Conservation (phyloP, 2,888 invertebrate species). For the Limenitis camilla region DNA sequence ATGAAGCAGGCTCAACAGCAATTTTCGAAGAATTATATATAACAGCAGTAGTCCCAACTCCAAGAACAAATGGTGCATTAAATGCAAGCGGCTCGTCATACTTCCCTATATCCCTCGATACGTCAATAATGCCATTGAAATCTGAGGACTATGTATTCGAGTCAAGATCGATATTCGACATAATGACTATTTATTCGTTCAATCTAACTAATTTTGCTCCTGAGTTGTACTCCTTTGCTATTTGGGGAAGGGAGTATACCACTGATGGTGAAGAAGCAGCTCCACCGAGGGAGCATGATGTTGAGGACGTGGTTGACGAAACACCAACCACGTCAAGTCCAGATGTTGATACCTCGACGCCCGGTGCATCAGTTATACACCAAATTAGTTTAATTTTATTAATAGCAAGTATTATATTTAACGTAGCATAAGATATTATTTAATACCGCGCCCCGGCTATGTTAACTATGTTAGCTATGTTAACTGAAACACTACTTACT, state of each 20-base stretch:
- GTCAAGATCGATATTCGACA: conserved; percentile 19
- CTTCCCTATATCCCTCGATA: conserved; percentile 65
- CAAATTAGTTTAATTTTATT: conserved; percentile 4
- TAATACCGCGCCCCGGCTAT: too few relatives aligned
- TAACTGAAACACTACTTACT: too few relatives aligned
- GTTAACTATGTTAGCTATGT: too few relatives aligned
- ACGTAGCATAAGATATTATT: background rate
- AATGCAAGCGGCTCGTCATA: conserved; percentile 49
- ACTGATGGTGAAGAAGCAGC: conserved; percentile 50
- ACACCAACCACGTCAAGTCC: conserved; percentile 1
- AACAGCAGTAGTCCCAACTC: conserved; percentile 53
- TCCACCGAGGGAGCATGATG: conserved; percentile 28
- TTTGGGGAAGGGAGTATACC: conserved; percentile 69
- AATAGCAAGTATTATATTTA: background rate
- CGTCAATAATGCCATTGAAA: conserved; percentile 67
- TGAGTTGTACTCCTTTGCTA: conserved; percentile 64
- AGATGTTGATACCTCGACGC: background rate
- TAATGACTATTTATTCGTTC: conserved; percentile 33
- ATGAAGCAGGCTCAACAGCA: conserved; percentile 48
- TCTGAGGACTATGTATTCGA: conserved; percentile 41
- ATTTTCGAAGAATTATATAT: conserved; percentile 64
- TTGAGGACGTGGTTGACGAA: background rate
- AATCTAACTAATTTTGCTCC: conserved; percentile 33
- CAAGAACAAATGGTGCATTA: conserved; percentile 31
- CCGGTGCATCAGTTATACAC: background rate